phyloP scores from a whole-genome alignment of 2,888 invertebrate genomes.

The Hirtodrosophila cameraria region DNA sequence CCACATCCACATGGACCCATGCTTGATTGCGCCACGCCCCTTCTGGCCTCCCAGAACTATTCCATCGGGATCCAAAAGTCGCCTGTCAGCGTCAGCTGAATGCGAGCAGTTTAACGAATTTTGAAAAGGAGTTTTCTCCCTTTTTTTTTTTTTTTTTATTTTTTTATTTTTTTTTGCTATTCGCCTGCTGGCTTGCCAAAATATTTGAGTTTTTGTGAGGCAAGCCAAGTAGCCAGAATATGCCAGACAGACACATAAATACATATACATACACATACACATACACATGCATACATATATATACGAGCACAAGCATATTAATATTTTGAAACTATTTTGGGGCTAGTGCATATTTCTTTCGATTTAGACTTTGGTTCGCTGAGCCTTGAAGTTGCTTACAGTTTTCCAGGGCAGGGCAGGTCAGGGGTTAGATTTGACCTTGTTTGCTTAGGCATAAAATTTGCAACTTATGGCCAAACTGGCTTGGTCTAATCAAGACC shows the following conservation, averaged over 20 bases:
- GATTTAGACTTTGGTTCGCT: slow-evolving; percentile 59
- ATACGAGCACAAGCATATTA: slow-evolving; percentile 45
- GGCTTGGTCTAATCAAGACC: slow-evolving; percentile 18
- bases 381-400: slow-evolving; percentile 25
- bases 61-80: slow-evolving; percentile 26
- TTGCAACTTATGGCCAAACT: slow-evolving; percentile 50
- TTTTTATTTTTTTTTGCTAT: slow-evolving; percentile 6
- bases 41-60: not conserved
- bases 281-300: not conserved
- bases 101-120: slow-evolving; percentile 34
- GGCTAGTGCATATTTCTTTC: slow-evolving; percentile 45
- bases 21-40: slow-evolving; percentile 60
- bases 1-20: slow-evolving; percentile 64
- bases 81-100: slow-evolving; percentile 42
- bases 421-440: slow-evolving; percentile 16
- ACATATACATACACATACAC: not conserved
- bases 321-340: slow-evolving; percentile 66
- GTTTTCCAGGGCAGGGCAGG: slow-evolving; percentile 15
- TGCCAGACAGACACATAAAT: slow-evolving; percentile 3
- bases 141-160: slow-evolving; percentile 6
- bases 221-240: slow-evolving; percentile 21
- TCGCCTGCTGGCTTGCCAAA: slow-evolving; percentile 28
- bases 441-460: slow-evolving; percentile 62
- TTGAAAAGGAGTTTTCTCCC: slow-evolving; percentile 29
- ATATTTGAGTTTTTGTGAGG: slow-evolving; percentile 51